Evolutionary conservation across 2,888 invertebrate genomes (phyloP).

Genomic region (Anthophora plumipes): DNA sequence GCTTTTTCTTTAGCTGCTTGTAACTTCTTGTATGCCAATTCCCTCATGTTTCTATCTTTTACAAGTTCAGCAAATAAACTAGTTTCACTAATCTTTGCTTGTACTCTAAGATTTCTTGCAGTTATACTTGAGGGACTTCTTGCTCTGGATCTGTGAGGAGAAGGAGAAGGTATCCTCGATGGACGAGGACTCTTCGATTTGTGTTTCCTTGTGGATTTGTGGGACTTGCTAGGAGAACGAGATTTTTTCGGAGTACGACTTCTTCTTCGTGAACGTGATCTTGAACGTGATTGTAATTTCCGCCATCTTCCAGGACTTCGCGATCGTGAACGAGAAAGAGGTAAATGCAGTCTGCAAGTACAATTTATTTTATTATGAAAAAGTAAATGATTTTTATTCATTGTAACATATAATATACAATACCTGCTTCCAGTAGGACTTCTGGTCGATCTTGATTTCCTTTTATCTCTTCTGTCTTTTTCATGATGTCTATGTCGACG

Average conservation of each 20-base stretch:
- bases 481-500: conserved; percentile 85
- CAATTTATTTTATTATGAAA: background rate
- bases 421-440: conserved; percentile 80
- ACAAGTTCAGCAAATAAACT: conserved; percentile 96
- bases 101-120: conserved; percentile 79
- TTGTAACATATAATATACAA: conserved; percentile 3
- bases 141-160: conserved; percentile 77
- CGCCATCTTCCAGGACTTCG: conserved; percentile 87
- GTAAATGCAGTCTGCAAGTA: conserved; percentile 75
- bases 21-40: conserved; percentile 90
- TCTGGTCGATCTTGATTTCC: conserved; percentile 83
- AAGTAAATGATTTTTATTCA: background rate
- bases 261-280: conserved; percentile 85
- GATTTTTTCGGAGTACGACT: conserved; percentile 84
- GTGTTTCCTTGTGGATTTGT: conserved; percentile 84
- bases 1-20: conserved; percentile 89
- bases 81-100: conserved; percentile 94
- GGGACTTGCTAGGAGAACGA: conserved; percentile 84
- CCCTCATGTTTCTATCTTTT: conserved; percentile 93
- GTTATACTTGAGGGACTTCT: conserved; percentile 81
- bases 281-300: conserved; percentile 85
- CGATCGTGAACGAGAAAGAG: conserved; percentile 86
- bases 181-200: conserved; percentile 85
- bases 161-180: conserved; percentile 83
- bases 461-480: conserved; percentile 84